Percentiles rank a stretch among this genome's conserved stretches.
These are phyloP conservation scores for Fistularia tabacaria DNA, from an alignment of 2,797 vertebrate species.

Conservation along the genomic window DNA sequence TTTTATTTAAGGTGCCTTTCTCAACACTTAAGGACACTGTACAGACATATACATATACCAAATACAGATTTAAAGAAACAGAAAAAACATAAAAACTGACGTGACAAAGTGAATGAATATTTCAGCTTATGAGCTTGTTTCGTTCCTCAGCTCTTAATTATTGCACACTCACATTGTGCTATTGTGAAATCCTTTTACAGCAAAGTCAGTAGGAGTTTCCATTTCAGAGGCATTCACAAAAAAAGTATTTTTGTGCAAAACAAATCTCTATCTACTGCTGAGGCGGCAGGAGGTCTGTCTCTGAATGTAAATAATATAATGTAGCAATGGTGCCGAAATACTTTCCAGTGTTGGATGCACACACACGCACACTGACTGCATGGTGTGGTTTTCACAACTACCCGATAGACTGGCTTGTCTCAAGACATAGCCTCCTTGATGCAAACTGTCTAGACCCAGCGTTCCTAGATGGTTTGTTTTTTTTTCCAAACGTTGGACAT, in stretches of 20 bases:
- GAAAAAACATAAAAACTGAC: no score
- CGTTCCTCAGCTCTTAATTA: no score
- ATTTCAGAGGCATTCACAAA: neutral
- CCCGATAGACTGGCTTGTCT: conserved; percentile 41
- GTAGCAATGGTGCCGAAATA: conserved; percentile 23
- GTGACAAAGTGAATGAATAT: no score
- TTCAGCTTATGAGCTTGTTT: no score
- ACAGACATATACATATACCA: no score
- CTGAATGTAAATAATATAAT: conserved; percentile 27
- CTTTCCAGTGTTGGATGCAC: conserved; percentile 15
- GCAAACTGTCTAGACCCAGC: conserved; percentile 30
- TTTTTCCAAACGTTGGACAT: conserved; percentile 2
- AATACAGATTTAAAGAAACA: no score
- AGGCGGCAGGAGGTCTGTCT: conserved; percentile 26
- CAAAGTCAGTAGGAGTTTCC: neutral
- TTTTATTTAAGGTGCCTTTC: no score
- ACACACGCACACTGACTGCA: conserved; percentile 23
- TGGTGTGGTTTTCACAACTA: conserved; percentile 47
- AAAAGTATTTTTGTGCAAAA: conserved; percentile 4
- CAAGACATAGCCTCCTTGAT: conserved; percentile 24
- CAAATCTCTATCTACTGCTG: neutral
- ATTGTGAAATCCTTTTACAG: neutral
- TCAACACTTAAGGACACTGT: no score
- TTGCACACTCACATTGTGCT: neutral
- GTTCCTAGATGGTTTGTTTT: conserved; percentile 3